phyloP scores from a whole-genome alignment of 2,888 invertebrate species.

The Balanococcus diminutus region DNA sequence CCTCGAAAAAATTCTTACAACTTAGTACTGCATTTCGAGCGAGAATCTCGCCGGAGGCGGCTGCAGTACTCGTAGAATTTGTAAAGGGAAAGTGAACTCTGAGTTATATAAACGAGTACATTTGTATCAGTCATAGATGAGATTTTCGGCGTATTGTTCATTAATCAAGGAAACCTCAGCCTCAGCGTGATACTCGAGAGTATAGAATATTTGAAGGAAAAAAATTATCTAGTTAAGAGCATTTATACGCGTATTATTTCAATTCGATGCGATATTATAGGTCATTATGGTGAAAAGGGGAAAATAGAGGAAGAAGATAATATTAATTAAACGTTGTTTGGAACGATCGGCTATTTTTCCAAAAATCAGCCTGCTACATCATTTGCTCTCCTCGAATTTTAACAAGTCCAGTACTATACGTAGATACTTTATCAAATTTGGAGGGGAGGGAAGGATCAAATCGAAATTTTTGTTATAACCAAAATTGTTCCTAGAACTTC shows the following conservation, averaged over 20 bases:
- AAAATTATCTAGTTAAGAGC: not conserved
- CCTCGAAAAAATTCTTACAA: not conserved
- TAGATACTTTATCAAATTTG: too few relatives aligned
- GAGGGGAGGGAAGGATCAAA: too few relatives aligned
- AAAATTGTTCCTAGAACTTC: too few relatives aligned
- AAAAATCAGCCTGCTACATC: too few relatives aligned
- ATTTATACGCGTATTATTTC: not conserved
- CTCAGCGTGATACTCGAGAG: not conserved
- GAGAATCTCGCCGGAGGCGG: not conserved
- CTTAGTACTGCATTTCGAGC: not conserved
- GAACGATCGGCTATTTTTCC: too few relatives aligned
- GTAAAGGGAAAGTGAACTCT: slow-evolving; percentile 15
- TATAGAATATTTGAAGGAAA: not conserved
- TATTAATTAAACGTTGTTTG: not conserved
- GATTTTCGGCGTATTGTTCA: not conserved
- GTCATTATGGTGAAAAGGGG: not conserved
- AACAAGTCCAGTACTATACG: too few relatives aligned
- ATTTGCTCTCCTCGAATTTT: too few relatives aligned
- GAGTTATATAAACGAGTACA: not conserved
- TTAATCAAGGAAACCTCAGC: not conserved
- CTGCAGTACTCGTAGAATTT: too few relatives aligned
- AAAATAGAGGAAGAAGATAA: not conserved
- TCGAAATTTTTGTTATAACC: too few relatives aligned
- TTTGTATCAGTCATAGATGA: not conserved
- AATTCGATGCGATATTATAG: not conserved